Evolutionary conservation across 2,113 vertebrate genomes (phyloP).

Genomic region (Balaeniceps rex): DNA sequence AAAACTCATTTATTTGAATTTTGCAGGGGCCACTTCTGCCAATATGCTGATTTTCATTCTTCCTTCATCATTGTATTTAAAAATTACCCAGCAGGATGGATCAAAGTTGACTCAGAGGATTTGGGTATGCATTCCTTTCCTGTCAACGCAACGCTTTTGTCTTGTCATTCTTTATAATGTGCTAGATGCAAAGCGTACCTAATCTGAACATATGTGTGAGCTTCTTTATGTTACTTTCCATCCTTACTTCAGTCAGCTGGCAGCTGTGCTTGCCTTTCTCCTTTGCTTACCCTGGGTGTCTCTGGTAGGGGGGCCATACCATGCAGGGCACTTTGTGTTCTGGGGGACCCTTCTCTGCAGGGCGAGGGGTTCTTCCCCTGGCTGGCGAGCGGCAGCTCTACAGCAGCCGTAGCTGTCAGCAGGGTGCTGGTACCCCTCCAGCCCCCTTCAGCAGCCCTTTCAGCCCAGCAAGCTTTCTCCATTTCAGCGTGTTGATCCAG

Average conservation of each 20-base stretch:
- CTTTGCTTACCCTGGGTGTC: background rate
- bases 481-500: background rate
- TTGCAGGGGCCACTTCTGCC: conserved; percentile 79
- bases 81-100: conserved; percentile 75
- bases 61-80: conserved; percentile 79
- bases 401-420: background rate
- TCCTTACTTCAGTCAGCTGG: background rate
- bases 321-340: background rate
- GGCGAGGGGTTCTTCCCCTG: background rate
- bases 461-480: background rate
- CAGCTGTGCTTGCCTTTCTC: background rate
- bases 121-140: conserved; percentile 69
- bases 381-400: background rate
- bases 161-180: background rate
- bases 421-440: background rate
- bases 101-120: conserved; percentile 73
- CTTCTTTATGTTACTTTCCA: background rate
- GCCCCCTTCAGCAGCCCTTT: background rate
- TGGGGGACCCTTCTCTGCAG: background rate
- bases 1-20: background rate
- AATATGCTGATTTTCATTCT: conserved; percentile 86
- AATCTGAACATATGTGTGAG: background rate
- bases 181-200: background rate
- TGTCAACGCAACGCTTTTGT: background rate
- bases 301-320: background rate